Evolutionary conservation across 2,888 invertebrate genomes (phyloP).

Genomic region (Rhabditophanes sp.): DNA sequence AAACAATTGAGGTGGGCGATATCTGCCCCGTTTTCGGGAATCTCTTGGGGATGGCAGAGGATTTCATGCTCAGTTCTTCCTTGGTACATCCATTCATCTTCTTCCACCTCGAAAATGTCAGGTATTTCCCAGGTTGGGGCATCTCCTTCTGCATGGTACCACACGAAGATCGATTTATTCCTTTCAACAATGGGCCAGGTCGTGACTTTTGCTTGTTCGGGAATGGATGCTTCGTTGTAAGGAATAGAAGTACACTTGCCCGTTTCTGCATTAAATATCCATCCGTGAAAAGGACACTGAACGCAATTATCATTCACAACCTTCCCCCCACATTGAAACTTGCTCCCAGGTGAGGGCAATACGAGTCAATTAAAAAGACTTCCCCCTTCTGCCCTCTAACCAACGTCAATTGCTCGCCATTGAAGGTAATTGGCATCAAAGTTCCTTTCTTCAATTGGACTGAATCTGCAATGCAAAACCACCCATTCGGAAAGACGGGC

Average conservation of each 20-base stretch:
- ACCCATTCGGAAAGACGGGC: conserved; percentile 74
- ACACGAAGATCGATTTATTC: conserved; percentile 60
- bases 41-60: conserved; percentile 54
- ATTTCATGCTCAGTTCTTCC: conserved; percentile 61
- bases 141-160: conserved; percentile 57
- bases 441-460: conserved; percentile 50
- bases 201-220: conserved; percentile 53
- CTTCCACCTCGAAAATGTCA: conserved; percentile 51
- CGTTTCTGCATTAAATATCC: conserved; percentile 62
- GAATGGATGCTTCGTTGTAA: conserved; percentile 53
- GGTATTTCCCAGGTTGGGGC: conserved; percentile 58
- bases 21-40: conserved; percentile 77
- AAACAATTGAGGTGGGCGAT: conserved; percentile 61
- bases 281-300: conserved; percentile 74
- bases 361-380: conserved; percentile 62
- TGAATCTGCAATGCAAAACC: conserved; percentile 65
- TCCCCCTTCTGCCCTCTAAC: conserved; percentile 55
- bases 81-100: conserved; percentile 54
- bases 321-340: conserved; percentile 64
- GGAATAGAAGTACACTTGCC: conserved; percentile 64
- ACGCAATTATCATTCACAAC: conserved; percentile 55
- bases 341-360: conserved; percentile 77
- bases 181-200: conserved; percentile 57
- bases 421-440: conserved; percentile 54
- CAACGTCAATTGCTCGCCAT: conserved; percentile 59